Conservation (phyloP, 2,888 invertebrate species). For the Oscheius sp. region DNA sequence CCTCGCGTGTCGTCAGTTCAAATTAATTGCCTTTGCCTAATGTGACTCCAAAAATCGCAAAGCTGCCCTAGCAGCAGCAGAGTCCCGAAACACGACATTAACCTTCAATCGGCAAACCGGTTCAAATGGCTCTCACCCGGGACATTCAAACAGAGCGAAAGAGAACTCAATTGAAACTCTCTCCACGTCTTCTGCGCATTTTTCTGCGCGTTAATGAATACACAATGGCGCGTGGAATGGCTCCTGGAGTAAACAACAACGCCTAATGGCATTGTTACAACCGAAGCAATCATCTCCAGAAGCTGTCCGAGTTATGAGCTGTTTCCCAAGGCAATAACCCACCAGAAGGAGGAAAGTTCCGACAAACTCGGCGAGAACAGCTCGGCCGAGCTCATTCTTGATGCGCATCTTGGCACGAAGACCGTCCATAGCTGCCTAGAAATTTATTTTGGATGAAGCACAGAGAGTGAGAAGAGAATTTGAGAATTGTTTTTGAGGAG, state of each 20-base stretch:
- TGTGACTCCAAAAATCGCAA: conserved; percentile 4
- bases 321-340: conserved; percentile 30
- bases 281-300: too few species aligned
- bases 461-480: not conserved
- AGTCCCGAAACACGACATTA: conserved; percentile 22
- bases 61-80: not conserved
- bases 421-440: conserved; percentile 41
- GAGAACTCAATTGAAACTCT: not conserved
- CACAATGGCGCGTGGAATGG: conserved; percentile 19
- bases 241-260: conserved; percentile 11
- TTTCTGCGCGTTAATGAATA: conserved; percentile 12
- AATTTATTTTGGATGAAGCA: not conserved
- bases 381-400: conserved; percentile 61
- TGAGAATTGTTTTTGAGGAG: not conserved
- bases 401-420: conserved; percentile 60
- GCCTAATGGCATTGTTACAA: not conserved
- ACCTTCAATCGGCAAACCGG: conserved; percentile 21
- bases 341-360: conserved; percentile 66
- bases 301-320: not conserved
- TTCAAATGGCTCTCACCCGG: not conserved
- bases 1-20: conserved; percentile 27
- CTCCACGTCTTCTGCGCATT: not conserved
- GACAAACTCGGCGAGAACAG: conserved; percentile 65
- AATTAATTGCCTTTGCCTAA: conserved; percentile 21
- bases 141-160: not conserved